Evolutionary conservation across 2,113 vertebrate genomes (phyloP).

Genomic region (Eupsittula cactorum): DNA sequence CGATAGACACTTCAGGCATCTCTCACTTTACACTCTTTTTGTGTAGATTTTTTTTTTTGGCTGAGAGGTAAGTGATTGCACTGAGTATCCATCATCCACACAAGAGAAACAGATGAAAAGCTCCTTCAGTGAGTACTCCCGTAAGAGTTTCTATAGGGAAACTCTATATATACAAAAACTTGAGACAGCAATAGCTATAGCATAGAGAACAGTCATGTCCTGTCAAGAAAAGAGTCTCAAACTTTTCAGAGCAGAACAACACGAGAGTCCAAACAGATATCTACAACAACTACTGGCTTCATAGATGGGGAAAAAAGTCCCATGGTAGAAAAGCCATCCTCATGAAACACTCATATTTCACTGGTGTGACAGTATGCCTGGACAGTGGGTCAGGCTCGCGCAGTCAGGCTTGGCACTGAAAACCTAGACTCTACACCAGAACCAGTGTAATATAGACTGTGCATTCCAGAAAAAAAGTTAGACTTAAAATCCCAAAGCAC

Average conservation of each 20-base stretch:
- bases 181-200: neutral
- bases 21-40: neutral
- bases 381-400: neutral
- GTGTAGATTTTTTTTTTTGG: neutral
- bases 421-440: neutral
- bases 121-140: neutral
- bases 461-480: neutral
- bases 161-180: neutral
- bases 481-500: neutral
- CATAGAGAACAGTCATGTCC: neutral
- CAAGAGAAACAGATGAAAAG: constrained; percentile 6
- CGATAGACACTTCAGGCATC: neutral
- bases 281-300: neutral
- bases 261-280: neutral
- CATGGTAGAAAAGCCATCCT: neutral
- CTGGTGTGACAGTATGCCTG: neutral
- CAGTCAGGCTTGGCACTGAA: neutral
- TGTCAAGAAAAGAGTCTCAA: neutral
- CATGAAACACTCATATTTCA: neutral
- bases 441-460: neutral
- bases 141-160: neutral
- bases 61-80: neutral
- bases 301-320: neutral
- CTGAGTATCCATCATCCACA: neutral
- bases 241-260: neutral